A percentile compares a stretch with the other conserved stretches of the same genome.
Conservation (phyloP, 2,113 vertebrate genomes). For the Pipa parva region DNA sequence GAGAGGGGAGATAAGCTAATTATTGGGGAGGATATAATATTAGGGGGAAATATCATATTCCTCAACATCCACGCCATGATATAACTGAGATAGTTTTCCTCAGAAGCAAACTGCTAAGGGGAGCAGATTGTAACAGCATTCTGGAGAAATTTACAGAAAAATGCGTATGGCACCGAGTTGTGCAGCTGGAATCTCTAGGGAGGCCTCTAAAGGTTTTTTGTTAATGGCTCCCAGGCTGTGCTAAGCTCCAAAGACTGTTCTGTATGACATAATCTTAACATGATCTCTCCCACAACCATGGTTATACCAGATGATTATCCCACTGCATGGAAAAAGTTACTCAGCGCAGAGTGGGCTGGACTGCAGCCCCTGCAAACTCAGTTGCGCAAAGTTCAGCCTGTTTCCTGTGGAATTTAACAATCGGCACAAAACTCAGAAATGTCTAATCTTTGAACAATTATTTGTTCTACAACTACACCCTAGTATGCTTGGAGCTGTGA, state of each 20-base stretch:
- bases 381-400: too few species aligned
- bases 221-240: background rate
- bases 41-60: background rate
- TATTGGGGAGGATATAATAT: background rate
- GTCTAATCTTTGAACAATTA: too few species aligned
- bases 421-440: too few species aligned
- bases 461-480: too few species aligned
- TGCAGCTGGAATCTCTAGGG: background rate
- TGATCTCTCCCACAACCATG: too few species aligned
- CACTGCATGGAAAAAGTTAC: too few species aligned
- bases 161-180: background rate
- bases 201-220: background rate
- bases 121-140: background rate
- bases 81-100: background rate
- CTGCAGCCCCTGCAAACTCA: too few species aligned
- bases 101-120: too few species aligned
- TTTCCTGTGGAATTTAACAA: too few species aligned
- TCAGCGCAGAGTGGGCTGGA: too few species aligned
- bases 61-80: background rate
- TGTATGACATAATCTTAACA: background rate
- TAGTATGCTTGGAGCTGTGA: too few species aligned
- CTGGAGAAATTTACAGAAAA: background rate
- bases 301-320: too few species aligned
- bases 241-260: background rate
- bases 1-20: background rate